Evolutionary conservation across 2,888 invertebrate genomes (phyloP), one percentile per base, ranked within the genome.

Genomic region (Drymonia ruficornis): DNA sequence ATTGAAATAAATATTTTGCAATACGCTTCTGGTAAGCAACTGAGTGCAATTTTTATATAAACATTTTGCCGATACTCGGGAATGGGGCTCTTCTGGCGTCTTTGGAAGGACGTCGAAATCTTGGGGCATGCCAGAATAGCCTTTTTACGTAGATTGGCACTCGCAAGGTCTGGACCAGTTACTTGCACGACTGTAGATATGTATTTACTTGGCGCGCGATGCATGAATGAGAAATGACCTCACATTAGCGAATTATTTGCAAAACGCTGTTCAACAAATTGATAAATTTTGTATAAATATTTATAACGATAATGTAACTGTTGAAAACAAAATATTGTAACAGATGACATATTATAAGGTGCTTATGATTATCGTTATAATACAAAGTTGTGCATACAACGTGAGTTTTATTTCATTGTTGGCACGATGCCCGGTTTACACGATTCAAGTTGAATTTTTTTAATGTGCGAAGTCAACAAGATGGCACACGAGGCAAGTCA

Each of bases 341-440:
- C 87, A 89, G 87, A 89, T 80, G 86, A 91, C 89, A 89, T 89
- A 89, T 87, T 89, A 83, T 91, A 91, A 91, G 92, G 92, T 92
- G 91, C 92, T 92, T 92, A 90, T 90, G 87, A 90, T 85, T 90
- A 91, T 91, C 90, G 91, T 91, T 92, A 92, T 89, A 91, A 91
- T 92, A 91, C 89, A 91, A 91, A 90, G 90, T 91, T 92, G 91
- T 92, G 92, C 91, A 91, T 91, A 91, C 76, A 77, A 61, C 56
- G 61, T 56, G 67, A 45, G 61, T 81, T 80, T 80, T 76, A 70
- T 76, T 77, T 71, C 18, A 38, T 40, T 4, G 11, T 49, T 7
- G 11, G 18, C 11, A 19, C 3, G 9, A 31, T 9, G 31, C 11
- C 7, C 3, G 23, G 23, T 23, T 23, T 23, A 23, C 23, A 23